Evolutionary conservation across 1,140 invertebrate genomes (phyloP), one percentile per base, ranked within the genome.

Genomic region (Temnothorax nylanderi): DNA sequence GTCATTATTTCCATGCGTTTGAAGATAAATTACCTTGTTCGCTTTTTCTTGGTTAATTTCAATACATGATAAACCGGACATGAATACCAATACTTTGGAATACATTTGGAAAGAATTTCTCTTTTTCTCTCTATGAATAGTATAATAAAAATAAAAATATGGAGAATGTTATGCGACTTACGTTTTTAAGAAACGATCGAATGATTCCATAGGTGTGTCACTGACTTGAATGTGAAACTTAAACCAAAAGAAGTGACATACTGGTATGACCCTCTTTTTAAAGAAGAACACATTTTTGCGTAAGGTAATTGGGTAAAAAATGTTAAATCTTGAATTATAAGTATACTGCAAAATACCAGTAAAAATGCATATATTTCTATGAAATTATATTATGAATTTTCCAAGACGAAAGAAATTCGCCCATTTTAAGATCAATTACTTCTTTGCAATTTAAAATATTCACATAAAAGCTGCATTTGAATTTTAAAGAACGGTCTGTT

Each of bases 241-340:
- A 44, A 60, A 34, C 8, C 32, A 64, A 69, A 86, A 60, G 81
- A 80, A 80, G 84, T 51, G 44, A 71, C 58, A 72, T 69, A 71
- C 16, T 56, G 16, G 8, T 7, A n/a, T 74, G 84, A 88, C 87
- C 69, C 16, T 86, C 37, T 88, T 88, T 75, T 41, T 58, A 16
- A 4, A 37, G 26, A 10, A 41, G 34, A 60, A 71, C 58, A 49
- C n/a, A 54, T 71, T 77, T 85, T 77, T 77, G 51, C 26, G 26
- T 26, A 47, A 26, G 4, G 3, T 21, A 60, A 34, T 34, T 8
- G 47, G 10, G 56, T 32, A 34, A 1, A 34, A 41, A n/a, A 47
- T 77, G 64, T 16, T 32, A 3, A 32, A 5, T 18, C 13, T 3
- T 62, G 11, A 62, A 44, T 21, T 34, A 34, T 47, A 49, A 78